Evolutionary conservation across 2,888 invertebrate species (phyloP).

Genomic region (Tetrapedia diversipes): DNA sequence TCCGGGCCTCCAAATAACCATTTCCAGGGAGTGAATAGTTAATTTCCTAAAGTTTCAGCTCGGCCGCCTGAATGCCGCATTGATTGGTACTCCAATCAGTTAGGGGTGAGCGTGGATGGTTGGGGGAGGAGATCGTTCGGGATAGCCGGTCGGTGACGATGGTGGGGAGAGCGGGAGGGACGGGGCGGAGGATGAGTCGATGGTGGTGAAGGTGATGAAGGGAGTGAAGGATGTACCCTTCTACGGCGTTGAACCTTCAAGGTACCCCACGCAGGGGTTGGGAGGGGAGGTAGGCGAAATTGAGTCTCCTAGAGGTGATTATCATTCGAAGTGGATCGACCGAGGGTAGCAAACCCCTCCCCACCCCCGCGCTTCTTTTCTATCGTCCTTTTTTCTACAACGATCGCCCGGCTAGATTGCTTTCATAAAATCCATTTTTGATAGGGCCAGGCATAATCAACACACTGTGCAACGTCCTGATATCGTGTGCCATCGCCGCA

Average conservation of each 20-base stretch:
- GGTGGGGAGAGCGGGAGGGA: conserved; percentile 21
- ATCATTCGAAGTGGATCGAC: conserved; percentile 79
- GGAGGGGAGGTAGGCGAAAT: conserved; percentile 72
- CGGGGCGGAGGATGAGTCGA: conserved; percentile 50
- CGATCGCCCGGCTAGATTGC: conserved; percentile 75
- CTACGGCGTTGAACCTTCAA: conserved; percentile 71
- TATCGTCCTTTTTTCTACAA: conserved; percentile 64
- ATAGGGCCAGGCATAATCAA: conserved; percentile 72
- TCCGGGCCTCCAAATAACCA: conserved; percentile 79
- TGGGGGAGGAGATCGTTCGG: conserved; percentile 65
- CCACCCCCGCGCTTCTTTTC: conserved; percentile 51
- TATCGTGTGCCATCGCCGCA: conserved; percentile 40
- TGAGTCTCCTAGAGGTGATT: conserved; percentile 80
- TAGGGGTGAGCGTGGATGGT: conserved; percentile 74
- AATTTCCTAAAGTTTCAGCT: conserved; percentile 82
- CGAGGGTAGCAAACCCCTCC: conserved; percentile 67
- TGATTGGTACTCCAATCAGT: conserved; percentile 82
- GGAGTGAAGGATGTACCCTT: conserved; percentile 70
- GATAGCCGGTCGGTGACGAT: conserved; percentile 60
- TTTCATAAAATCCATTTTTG: conserved; percentile 77
- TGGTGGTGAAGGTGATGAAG: conserved; percentile 57
- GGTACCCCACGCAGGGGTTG: conserved; percentile 59
- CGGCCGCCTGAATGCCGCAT: conserved; percentile 81
- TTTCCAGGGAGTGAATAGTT: conserved; percentile 81
- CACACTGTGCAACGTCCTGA: conserved; percentile 41